Percentiles rank a stretch among this genome's conserved stretches.
Evolutionary conservation across 1,140 invertebrate genomes (phyloP).

Genomic region (Chionoecetes opilio): DNA sequence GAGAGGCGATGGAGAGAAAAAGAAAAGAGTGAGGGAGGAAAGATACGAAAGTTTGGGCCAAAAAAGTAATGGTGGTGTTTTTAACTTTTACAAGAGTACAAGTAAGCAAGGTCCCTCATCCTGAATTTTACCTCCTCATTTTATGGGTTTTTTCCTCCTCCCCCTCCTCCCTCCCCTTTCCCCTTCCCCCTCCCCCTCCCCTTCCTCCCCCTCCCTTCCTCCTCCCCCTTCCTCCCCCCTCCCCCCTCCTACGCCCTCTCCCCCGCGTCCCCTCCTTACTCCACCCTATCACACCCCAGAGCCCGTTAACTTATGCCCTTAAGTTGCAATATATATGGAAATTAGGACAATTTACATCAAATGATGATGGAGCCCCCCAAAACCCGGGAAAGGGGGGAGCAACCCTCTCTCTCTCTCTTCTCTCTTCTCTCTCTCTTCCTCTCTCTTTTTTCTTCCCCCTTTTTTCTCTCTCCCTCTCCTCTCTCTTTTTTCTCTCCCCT

Average conservation of each 20-base stretch:
- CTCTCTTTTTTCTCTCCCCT: not conserved
- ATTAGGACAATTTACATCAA: constrained; percentile 10
- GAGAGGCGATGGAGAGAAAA: not conserved
- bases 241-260: not conserved
- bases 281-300: not conserved
- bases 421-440: not conserved
- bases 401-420: constrained; percentile 9
- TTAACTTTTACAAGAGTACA: not conserved
- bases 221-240: not conserved
- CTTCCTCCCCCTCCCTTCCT: not conserved
- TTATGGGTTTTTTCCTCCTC: not conserved
- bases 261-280: not conserved
- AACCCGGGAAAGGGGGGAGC: not conserved
- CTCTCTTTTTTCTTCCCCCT: not conserved
- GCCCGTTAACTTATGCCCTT: constrained; percentile 44
- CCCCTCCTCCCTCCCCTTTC: not conserved
- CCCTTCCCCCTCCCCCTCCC: not conserved
- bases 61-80: not conserved
- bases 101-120: not conserved
- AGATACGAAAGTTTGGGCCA: no score
- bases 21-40: not conserved
- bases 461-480: not conserved
- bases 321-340: constrained; percentile 55
- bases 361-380: not conserved
- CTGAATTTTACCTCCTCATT: not conserved